These are phyloP conservation scores for Pinctada fucata DNA, from an alignment of 2,888 invertebrate species.

Conservation along the genomic window DNA sequence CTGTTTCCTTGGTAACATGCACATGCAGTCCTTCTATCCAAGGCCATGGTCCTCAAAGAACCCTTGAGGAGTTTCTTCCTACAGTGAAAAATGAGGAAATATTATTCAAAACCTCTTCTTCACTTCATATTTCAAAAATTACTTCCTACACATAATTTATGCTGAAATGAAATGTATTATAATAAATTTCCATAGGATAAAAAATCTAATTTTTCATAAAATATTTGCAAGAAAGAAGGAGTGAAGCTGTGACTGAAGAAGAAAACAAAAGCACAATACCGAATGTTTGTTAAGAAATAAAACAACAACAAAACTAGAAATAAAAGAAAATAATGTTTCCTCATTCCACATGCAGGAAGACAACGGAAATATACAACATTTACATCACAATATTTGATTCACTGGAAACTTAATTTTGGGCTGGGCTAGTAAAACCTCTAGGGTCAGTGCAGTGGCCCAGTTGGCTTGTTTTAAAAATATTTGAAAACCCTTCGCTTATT, in stretches of 20 bases:
- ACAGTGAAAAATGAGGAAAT: conserved; percentile 49
- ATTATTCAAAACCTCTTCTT: not conserved
- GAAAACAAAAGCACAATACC: too few species aligned
- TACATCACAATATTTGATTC: not conserved
- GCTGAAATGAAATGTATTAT: too few species aligned
- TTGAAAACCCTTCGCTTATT: too few species aligned
- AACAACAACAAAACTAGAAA: not conserved
- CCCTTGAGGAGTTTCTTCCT: conserved; percentile 99
- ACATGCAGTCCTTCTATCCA: conserved; percentile 82
- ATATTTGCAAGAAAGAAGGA: too few species aligned
- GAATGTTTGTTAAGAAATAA: too few species aligned
- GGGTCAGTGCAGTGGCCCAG: too few species aligned
- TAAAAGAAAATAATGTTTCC: not conserved
- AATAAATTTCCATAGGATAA: too few species aligned
- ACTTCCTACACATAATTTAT: not conserved
- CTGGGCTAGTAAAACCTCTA: too few species aligned
- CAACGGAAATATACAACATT: conserved; percentile 13
- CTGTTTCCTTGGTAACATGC: conserved; percentile 22
- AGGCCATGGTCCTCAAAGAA: conserved; percentile 99
- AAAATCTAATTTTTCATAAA: too few species aligned
- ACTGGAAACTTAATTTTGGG: too few species aligned
- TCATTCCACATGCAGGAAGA: not conserved
- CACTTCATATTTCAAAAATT: not conserved
- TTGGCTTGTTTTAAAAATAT: too few species aligned
- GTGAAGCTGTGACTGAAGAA: too few species aligned